A percentile compares a stretch with the other conserved stretches of the same genome.
Conservation (phyloP, 2,797 vertebrate genomes). For the Florisuga fusca region DNA sequence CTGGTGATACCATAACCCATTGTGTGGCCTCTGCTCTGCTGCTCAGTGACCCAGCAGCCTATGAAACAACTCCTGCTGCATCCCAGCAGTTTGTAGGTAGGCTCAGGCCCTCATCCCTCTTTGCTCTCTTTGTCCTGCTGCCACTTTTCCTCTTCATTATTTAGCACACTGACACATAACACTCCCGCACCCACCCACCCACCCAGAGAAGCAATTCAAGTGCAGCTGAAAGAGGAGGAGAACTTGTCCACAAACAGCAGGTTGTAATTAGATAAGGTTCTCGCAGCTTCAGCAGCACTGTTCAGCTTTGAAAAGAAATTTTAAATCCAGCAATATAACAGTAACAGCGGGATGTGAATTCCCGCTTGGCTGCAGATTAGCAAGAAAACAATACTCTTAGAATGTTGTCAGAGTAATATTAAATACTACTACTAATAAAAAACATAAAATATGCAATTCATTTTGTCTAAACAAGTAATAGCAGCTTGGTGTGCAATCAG, state of each 20-base stretch:
- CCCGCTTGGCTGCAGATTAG: background rate
- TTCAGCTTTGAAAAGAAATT: background rate
- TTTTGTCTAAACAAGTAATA: background rate
- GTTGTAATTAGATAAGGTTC: background rate
- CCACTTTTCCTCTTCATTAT: slow-evolving; percentile 17
- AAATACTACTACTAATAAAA: background rate
- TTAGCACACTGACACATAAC: background rate
- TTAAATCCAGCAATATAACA: background rate
- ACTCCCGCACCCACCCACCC: background rate
- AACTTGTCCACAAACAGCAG: background rate
- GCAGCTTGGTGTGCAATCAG: background rate
- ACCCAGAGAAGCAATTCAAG: background rate
- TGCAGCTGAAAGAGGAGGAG: slow-evolving; percentile 23
- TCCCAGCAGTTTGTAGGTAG: background rate
- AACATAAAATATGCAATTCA: background rate
- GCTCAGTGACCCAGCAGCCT: background rate
- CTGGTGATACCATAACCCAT: background rate
- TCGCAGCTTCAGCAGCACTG: background rate
- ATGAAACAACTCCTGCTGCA: background rate
- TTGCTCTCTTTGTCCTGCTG: background rate
- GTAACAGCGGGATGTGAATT: rapidly evolving
- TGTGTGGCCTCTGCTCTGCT: background rate
- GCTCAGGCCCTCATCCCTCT: background rate
- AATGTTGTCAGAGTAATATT: background rate
- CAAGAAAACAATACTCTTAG: background rate